Evolutionary conservation across 2,888 invertebrate genomes (phyloP).

Genomic region (Euphydryas editha): DNA sequence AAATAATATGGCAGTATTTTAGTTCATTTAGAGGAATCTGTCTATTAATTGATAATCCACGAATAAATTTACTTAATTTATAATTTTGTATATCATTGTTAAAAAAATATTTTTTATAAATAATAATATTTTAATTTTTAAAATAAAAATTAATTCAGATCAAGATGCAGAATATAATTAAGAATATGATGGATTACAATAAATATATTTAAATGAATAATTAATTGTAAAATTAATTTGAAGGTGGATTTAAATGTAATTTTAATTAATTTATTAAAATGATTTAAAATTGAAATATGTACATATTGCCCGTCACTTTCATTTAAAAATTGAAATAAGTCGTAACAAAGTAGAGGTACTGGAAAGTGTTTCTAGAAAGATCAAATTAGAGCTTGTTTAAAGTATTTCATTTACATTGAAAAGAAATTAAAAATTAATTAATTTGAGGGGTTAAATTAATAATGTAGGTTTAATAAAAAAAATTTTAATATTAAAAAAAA

Average conservation of each 20-base stretch:
- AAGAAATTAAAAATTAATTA: conserved; percentile 77
- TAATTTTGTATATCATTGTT: conserved; percentile 56
- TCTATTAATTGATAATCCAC: conserved; percentile 87
- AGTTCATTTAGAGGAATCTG: conserved; percentile 88
- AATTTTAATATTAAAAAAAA: conserved; percentile 67
- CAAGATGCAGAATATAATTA: conserved; percentile 88
- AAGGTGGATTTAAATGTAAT: conserved; percentile 86
- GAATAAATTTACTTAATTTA: conserved; percentile 40
- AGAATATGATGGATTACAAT: conserved; percentile 87
- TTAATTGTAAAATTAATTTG: conserved; percentile 62
- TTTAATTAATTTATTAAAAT: conserved; percentile 61
- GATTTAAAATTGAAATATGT: conserved; percentile 87
- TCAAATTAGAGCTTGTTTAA: conserved; percentile 85
- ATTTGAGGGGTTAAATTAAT: conserved; percentile 65
- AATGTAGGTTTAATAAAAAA: conserved; percentile 69
- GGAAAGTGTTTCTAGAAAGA: conserved; percentile 88
- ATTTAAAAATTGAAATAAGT: conserved; percentile 88
- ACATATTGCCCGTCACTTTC: conserved; percentile 93
- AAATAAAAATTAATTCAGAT: conserved; percentile 84
- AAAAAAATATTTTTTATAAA: conserved; percentile 74
- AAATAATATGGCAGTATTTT: conserved; percentile 86
- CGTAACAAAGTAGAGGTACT: conserved; percentile 88
- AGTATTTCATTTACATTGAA: conserved; percentile 84
- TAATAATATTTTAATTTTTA: conserved; percentile 70
- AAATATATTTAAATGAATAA: conserved; percentile 79